Base-by-base conservation (phyloP, 2,113 vertebrate species). In the Paramisgurnus dabryanus region DNA sequence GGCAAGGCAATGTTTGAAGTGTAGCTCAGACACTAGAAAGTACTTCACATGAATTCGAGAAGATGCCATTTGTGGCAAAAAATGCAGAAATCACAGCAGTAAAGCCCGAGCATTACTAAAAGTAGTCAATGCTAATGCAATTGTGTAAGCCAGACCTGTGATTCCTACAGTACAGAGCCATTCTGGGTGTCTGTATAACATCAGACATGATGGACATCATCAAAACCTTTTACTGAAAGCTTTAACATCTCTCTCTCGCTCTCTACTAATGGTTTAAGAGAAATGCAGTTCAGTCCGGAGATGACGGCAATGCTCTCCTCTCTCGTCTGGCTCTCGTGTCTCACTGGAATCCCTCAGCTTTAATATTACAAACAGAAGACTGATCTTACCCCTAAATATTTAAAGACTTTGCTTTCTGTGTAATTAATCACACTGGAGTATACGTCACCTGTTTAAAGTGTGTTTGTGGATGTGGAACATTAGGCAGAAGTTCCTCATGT, bases 321-420 rank as follows among this genome's bases (percentile, higher is more conserved):
- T 79, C 67, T 76, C 34, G 39, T 18, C 45, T 61, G 45, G 12
- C 13, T 27, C 49, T 73, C 69, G 7, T 27, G 10, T 50, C 69
- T 39, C 55, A 13, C 53, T 47, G 78, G 71, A 72, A 87, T 87
- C 81, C 77, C 84, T 60, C 57, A 7, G 64, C 76, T 50, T 65
- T 18, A 79, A 74, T 78, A 57, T 67, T 71, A 76, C 79, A 81
- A 82, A 76, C 83, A 83, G 61, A 69, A 49, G 72, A 80, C 83
- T 85, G 83, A 86, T 88, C 82, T 87, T 77, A 78, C 83, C 83
- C 89, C 77, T 90, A 92, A 93, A 93, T 91, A 91, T 92, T 93
- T 92, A 89, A 92, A 90, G 88, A 82, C 82, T 82, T 84, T 87
- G 78, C 81, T 85, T 82, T 83, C 80, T 83, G 85, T 90, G 90